Evolutionary conservation across 2,888 invertebrate species (phyloP), one percentile per base, ranked within the genome.

Genomic region (Conus canariensis): DNA sequence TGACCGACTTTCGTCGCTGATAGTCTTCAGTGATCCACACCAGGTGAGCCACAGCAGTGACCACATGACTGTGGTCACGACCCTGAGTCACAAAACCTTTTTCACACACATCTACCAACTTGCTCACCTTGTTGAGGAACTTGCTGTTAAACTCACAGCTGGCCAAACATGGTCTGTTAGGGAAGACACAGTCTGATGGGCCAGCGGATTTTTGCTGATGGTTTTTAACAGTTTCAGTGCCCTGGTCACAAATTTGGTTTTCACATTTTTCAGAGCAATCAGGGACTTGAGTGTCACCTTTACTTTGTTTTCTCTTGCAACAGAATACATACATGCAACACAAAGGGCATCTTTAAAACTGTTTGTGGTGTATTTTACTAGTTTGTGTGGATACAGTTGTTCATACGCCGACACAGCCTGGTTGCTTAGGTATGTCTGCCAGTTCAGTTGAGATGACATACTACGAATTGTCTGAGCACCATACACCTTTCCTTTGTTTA

Each of bases 11-110:
- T 5, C 89, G 85, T 7, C n/a, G 45, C 16, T 3, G 19, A 10
- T 70, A 56, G 83, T 89, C 89, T 45, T 85, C 89, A 30, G 70
- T 85, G n/a, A 85, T 25, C 89, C 89, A 89, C 7, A 77, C 85
- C 56, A 89, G 64, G 58, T 89, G 83, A 8, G 89, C 89, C 19
- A 85, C 74, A 14, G 70, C 25, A 12, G 59, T 25, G 16, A 89
- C 58, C 14, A 89, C 67, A 22, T 85, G 58, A n/a, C 64, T 59
- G 6, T 74, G 74, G n/a, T 89, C 74, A 22, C 89, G 67, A 4
- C 89, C 89, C 67, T 89, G 89, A 5, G 89, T 85, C 16, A 89
- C 58, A 67, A 83, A 89, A 6, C 85, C 89, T 59, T 85, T 70
- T 16, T 89, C 89, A 77, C 85, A 89, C 22, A 89, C 25, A 22